Evolutionary conservation across 2,797 vertebrate species (phyloP).

Genomic region (Cyprinella venusta): DNA sequence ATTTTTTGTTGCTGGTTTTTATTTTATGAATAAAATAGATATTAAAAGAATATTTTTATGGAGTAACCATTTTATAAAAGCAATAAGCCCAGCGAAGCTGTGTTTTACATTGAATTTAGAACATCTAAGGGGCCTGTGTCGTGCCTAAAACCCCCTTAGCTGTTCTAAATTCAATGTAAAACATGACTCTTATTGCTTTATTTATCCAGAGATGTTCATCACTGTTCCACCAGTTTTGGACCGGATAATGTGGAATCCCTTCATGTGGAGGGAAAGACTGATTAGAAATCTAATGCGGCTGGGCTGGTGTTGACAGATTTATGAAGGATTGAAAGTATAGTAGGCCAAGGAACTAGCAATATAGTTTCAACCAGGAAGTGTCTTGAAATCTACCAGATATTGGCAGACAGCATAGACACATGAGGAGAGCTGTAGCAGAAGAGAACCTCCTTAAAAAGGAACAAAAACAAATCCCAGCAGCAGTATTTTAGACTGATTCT

Average conservation of each 20-base stretch:
- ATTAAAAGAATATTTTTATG: too few species aligned
- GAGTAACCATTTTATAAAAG: too few species aligned
- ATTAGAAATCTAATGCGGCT: slow-evolving; percentile 19
- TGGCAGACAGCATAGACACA: neutral
- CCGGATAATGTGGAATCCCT: neutral
- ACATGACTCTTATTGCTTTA: neutral
- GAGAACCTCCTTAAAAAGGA: slow-evolving; percentile 1
- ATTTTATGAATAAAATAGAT: too few species aligned
- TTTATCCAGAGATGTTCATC: neutral
- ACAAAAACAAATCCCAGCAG: slow-evolving; percentile 9
- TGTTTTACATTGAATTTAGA: too few species aligned
- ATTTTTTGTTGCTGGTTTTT: too few species aligned
- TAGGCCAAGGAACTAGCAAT: neutral
- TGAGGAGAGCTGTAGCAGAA: neutral
- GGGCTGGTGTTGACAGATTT: neutral
- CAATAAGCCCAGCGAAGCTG: too few species aligned
- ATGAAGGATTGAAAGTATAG: slow-evolving; percentile 12
- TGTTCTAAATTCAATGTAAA: too few species aligned
- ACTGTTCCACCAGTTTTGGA: slow-evolving; percentile 10
- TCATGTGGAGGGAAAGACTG: neutral
- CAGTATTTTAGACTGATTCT: slow-evolving; percentile 22
- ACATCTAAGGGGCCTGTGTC: too few species aligned
- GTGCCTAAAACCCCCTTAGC: too few species aligned
- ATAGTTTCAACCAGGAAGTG: neutral
- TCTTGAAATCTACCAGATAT: slow-evolving; percentile 4